Evolutionary conservation across 2,113 vertebrate species (phyloP), one percentile per base, ranked within the genome.

Genomic region (Vidua chalybeata): DNA sequence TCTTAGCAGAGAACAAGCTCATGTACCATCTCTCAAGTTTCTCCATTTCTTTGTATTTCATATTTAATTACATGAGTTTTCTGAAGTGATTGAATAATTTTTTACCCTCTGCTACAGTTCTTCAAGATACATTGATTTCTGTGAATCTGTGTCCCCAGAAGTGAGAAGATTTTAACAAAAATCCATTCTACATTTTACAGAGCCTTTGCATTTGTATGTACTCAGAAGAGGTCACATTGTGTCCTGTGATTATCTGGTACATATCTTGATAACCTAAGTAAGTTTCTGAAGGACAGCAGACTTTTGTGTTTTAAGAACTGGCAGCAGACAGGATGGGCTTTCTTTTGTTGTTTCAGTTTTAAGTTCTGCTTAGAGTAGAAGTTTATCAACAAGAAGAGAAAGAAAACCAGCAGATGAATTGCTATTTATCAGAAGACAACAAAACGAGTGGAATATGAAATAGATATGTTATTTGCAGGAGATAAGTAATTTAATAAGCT

Each of bases 1-100:
- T 56, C 10, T 68, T 51, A 55, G 74, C 41, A 91, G 59, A 94
- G 37, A 95, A 78, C 9, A 82, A 39, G 28, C 28, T 78, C 14
- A 39, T 2, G 55, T 56, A 54, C 86, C 51, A 54, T 51, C 52
- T 78, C 33, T 31, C 63, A 90, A 68, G 18, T 6, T 22, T 74
- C 56, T 78, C 8, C 67, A 94, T 84, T 95, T 96, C 74, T 67
- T 82, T 54, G 22, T 59, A 78, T 62, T 94, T 94, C 67, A 49
- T 68, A 90, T 94, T 96, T 94, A 35, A 91, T 72, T 18, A 84
- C 20, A 64, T 46, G 43, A 84, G 67, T 55, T 78, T 56, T 82
- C 61, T 59, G 28, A 94, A 82, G 4, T 48, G 43, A 87, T 3
- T 86, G 69, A 79, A 72, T 28, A 23, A 66, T 41, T 51, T 89